phyloP scores from a whole-genome alignment of 2,888 invertebrate genomes.

The Catonia carolina region DNA sequence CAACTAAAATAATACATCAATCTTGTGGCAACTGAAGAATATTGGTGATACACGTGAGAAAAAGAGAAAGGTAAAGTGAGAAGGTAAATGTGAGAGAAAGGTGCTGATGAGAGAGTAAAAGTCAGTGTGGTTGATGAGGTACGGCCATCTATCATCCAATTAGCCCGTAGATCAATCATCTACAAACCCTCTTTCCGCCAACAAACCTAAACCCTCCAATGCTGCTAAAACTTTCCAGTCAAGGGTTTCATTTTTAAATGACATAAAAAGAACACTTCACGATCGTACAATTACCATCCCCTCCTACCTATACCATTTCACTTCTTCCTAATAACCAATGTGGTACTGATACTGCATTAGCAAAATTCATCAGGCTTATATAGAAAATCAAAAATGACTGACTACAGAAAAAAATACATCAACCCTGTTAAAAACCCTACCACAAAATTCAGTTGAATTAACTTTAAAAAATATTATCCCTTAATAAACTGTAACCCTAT shows the following conservation, averaged over 20 bases:
- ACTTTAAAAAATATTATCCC: too few relatives aligned
- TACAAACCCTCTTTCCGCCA: conserved; percentile 27
- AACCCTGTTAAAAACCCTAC: too few relatives aligned
- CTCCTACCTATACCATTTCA: too few relatives aligned
- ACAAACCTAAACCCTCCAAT: neutral
- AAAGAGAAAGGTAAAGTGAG: too few relatives aligned
- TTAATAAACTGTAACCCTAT: too few relatives aligned
- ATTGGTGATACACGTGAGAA: too few relatives aligned
- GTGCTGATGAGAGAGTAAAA: too few relatives aligned
- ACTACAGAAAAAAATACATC: neutral
- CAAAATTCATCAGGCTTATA: neutral
- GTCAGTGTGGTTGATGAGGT: conserved; percentile 23
- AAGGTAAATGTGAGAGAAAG: too few relatives aligned
- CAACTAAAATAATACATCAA: too few relatives aligned
- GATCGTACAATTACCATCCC: neutral
- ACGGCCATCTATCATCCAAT: conserved; percentile 70
- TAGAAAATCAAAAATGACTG: conserved; percentile 1
- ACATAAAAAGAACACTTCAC: conserved; percentile 22
- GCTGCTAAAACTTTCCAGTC: conserved; percentile 5
- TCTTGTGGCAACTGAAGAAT: too few relatives aligned
- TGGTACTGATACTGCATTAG: neutral
- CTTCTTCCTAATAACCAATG: too few relatives aligned
- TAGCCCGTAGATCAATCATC: conserved; percentile 68
- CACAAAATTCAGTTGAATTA: too few relatives aligned
- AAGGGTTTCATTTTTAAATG: conserved; percentile 23